Evolutionary conservation across 2,888 invertebrate species (phyloP), one percentile per base, ranked within the genome.

Genomic region (Orthonychiurus folsomi): DNA sequence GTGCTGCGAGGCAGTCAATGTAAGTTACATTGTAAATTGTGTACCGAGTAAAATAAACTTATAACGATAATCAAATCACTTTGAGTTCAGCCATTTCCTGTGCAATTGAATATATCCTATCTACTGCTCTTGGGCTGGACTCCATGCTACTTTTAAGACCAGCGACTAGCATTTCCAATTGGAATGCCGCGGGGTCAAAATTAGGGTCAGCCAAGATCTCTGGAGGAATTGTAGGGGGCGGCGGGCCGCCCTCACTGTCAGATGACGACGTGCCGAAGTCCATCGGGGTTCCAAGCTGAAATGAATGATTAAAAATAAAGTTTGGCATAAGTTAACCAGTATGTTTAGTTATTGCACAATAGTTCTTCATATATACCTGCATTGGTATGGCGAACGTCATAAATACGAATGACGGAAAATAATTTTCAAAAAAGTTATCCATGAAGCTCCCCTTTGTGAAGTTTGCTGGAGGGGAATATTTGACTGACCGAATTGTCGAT

Each of bases 371-470:
- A n/a, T n/a, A n/a, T n/a, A n/a, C n/a, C 57, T 71, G 71, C 9
- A 71, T 28, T 0, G 69, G 69, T n/a, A 71, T 60, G 3, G 71
- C 70, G 62, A 70, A 71, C 15, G 58, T 23, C 66, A 68, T 67
- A 60, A 63, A 67, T 1, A 63, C 18, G 26, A 60, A 71, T 0
- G 56, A 60, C n/a, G 64, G 1, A 1, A 66, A 58, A 5, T 61
- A 23, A 15, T 28, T 48, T 26, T 59, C 62, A 28, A 67, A 37
- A 48, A 69, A 67, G 1, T 25, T 50, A 48, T 69, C 68, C 12
- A 67, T 52, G 25, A 71, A 56, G 23, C 12, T 37, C 15, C 67
- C 71, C 5, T 50, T 20, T 2, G 63, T 60, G 50, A 69, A 71
- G 2, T 62, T 64, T 1, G 54, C 56, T 1, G 71, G 71, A 12